These are phyloP conservation scores for Tiaroga cobitis DNA, from an alignment of 2,797 vertebrate species.

Conservation along the genomic window DNA sequence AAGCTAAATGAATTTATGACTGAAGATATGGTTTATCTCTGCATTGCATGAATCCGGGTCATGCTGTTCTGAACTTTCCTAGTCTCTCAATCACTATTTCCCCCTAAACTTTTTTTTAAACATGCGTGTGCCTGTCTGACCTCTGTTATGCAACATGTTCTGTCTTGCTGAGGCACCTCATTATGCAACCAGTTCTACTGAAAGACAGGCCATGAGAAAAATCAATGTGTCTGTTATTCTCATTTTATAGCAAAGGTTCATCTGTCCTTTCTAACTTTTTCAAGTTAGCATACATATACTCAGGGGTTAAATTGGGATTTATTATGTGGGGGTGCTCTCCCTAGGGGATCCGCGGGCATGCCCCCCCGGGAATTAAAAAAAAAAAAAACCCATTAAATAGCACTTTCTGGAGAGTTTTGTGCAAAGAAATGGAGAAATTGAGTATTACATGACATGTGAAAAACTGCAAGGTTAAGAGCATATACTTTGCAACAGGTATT, in stretches of 20 bases:
- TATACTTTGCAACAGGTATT: no score
- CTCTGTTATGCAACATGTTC: constrained; percentile 33
- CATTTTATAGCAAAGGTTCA: not conserved
- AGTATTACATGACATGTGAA: no score
- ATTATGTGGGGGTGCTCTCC: no score
- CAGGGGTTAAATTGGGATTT: no score
- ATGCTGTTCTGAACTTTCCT: not conserved
- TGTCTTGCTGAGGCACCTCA: not conserved
- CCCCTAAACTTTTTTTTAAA: not conserved
- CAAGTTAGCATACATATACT: not conserved
- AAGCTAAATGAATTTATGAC: not conserved
- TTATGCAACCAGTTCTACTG: constrained; percentile 30
- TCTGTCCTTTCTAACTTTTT: not conserved
- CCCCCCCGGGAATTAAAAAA: no score
- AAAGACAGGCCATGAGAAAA: not conserved
- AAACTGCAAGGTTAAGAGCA: no score
- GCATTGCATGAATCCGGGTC: not conserved
- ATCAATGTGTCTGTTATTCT: not conserved
- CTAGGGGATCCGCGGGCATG: no score
- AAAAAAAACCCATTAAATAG: no score
- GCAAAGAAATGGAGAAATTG: no score
- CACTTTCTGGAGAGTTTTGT: no score
- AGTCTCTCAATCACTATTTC: not conserved
- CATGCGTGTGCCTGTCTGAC: not conserved
- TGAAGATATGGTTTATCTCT: constrained; percentile 2